Base-by-base conservation (phyloP, 2,797 vertebrate species). In the Dicrostonyx torquatus region DNA sequence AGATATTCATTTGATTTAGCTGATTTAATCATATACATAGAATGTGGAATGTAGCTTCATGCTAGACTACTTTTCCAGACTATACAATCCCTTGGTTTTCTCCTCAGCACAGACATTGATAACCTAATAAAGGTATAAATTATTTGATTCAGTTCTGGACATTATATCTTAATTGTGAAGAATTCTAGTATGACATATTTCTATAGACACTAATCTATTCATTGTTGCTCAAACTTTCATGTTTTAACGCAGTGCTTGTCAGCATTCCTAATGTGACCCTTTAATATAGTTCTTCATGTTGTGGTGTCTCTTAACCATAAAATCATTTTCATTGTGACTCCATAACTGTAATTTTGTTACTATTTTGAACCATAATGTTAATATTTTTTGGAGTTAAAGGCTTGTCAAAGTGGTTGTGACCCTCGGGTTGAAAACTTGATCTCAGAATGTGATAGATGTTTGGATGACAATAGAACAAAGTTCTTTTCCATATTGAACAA, bases 121-220 rank as follows among this genome's bases (percentile, higher is more conserved):
- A 50, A 77, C 55, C 6, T 15, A 88, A 50, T 91, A 60, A 85
- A 70, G 92, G 84, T 60, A 75, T 43, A 90, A 90, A 86, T 68
- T 76, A 91, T 48, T 76, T 93, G 29, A 92, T 60, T 82, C n/a
- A 70, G 53, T 5, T 37, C 13, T 91, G 22, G 18, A 82, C 22
- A 70, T 58, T 62, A 68, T n/a, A 76, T 20, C 64, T 92, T 55
- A 78, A 6, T 7, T 85, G 75, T 45, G 45, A 93, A 82, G 34
- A 90, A 83, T 93, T 90, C 48, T 62, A 84, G 34, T 31, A 40
- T 89, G 55, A 70, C 40, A 5, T 34, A 29, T 55, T 94, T 77
- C 34, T 55, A 58, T 8, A 76, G 22, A 80, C n/a, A 34, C 53
- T n/a, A 86, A 87, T 64, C 1, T 3, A 91, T 9, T 20, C 11